Percentiles rank a stretch among this genome's conserved stretches.
Conservation (phyloP, 2,113 vertebrate genomes). For the Phylloscopus trochiloides region DNA sequence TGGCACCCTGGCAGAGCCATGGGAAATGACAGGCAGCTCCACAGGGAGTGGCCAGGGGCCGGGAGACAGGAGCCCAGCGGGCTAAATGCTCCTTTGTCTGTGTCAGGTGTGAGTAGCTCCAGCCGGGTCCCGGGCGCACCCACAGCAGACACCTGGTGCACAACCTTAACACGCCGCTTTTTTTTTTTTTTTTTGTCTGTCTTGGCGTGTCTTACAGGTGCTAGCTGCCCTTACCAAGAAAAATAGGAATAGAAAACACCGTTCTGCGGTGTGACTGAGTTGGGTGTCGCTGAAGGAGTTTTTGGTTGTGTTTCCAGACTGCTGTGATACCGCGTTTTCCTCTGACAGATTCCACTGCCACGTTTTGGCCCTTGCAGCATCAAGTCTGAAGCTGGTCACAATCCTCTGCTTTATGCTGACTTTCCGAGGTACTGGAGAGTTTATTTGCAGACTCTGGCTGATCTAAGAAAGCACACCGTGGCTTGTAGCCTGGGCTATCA, state of each 20-base stretch:
- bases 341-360: not conserved
- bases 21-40: not conserved
- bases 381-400: not conserved
- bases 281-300: not conserved
- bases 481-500: not conserved
- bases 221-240: not conserved
- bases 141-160: not conserved
- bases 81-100: not conserved
- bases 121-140: not conserved
- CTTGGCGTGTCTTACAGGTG: not conserved
- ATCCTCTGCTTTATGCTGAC: not conserved
- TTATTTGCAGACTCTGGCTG: not conserved
- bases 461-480: not conserved
- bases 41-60: not conserved
- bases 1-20: not conserved
- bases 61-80: not conserved
- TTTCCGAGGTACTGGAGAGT: not conserved
- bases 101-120: not conserved
- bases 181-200: not conserved
- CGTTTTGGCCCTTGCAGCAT: not conserved
- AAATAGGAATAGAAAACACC: not conserved
- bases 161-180: not conserved
- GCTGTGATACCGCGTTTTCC: not conserved
- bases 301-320: not conserved
- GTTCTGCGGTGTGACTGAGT: not conserved